phyloP scores from a whole-genome alignment of 2,888 invertebrate species.

The Monoplex corrugatus region DNA sequence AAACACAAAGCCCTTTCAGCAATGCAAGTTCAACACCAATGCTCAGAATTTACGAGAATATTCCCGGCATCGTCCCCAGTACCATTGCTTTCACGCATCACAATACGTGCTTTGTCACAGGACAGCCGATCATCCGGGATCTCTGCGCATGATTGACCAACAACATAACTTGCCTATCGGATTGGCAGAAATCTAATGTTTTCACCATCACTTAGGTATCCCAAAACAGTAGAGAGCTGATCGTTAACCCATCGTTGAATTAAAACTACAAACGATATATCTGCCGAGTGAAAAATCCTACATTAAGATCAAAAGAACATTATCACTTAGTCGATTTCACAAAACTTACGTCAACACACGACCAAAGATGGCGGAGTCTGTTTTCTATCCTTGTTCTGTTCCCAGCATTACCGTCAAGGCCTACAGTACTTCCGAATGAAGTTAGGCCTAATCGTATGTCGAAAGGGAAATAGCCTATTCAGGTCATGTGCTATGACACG shows the following conservation, averaged over 20 bases:
- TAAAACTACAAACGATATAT: constrained; percentile 50
- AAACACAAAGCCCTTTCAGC: constrained; percentile 19
- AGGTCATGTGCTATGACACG: constrained; percentile 67
- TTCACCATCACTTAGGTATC: constrained; percentile 51
- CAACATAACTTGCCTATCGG: no score
- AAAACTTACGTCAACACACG: constrained; percentile 69
- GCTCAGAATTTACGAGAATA: neutral
- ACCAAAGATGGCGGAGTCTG: constrained; percentile 97
- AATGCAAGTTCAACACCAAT: constrained; percentile 34
- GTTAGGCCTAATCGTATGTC: constrained; percentile 66
- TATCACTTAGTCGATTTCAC: constrained; percentile 52
- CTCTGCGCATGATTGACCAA: constrained; percentile 51
- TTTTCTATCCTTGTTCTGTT: constrained; percentile 94
- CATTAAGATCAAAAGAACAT: constrained; percentile 49
- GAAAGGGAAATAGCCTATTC: neutral
- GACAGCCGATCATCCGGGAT: constrained; percentile 50
- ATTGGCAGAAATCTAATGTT: constrained; percentile 43
- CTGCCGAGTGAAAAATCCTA: constrained; percentile 53
- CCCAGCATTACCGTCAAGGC: no score
- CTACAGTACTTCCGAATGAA: constrained; percentile 76
- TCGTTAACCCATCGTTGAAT: constrained; percentile 37
- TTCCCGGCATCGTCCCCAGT: constrained; percentile 41
- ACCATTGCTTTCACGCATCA: constrained; percentile 35
- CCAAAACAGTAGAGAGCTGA: constrained; percentile 36
- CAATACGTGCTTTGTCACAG: no score